Evolutionary conservation across 2,113 vertebrate genomes (phyloP).

Genomic region (Brachirus orientalis): DNA sequence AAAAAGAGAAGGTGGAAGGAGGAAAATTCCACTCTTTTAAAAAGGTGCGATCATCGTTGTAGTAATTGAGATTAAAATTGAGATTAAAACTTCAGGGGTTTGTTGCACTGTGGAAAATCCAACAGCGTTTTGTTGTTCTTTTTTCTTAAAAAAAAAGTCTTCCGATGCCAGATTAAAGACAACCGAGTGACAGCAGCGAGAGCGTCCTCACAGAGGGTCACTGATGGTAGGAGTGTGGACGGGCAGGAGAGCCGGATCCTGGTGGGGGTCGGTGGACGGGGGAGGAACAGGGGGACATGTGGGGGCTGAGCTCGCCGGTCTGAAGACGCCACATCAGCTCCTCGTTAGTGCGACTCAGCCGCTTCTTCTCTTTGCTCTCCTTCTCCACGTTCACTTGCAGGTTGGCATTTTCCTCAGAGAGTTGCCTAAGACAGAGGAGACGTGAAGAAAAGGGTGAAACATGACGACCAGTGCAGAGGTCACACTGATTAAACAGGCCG

Average conservation of each 20-base stretch:
- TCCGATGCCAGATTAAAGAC: conserved; percentile 28
- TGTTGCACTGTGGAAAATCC: no score
- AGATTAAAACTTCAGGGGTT: conserved; percentile 26
- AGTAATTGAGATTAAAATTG: conserved; percentile 30
- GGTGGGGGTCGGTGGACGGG: conserved; percentile 85
- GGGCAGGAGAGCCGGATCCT: conserved; percentile 70
- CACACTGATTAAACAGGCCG: no score
- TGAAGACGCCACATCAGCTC: conserved; percentile 97
- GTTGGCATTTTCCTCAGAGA: conserved; percentile 94
- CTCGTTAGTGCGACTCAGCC: conserved; percentile 94
- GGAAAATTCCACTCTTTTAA: conserved; percentile 26
- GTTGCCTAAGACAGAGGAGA: conserved; percentile 82
- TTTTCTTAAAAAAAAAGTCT: neutral
- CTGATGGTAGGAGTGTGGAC: conserved; percentile 85
- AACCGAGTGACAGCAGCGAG: conserved; percentile 18
- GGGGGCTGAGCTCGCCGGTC: conserved; percentile 91
- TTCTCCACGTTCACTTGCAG: conserved; percentile 94
- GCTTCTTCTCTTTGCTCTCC: conserved; percentile 96
- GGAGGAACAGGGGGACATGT: conserved; percentile 85
- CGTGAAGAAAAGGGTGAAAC: neutral
- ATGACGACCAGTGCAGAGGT: neutral
- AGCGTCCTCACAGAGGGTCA: conserved; percentile 69
- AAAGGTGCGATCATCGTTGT: conserved; percentile 10
- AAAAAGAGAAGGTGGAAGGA: conserved; percentile 21
- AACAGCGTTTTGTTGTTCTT: neutral